Evolutionary conservation across 2,113 vertebrate genomes (phyloP), one percentile per base, ranked within the genome.

Genomic region (Nettapus auritus): DNA sequence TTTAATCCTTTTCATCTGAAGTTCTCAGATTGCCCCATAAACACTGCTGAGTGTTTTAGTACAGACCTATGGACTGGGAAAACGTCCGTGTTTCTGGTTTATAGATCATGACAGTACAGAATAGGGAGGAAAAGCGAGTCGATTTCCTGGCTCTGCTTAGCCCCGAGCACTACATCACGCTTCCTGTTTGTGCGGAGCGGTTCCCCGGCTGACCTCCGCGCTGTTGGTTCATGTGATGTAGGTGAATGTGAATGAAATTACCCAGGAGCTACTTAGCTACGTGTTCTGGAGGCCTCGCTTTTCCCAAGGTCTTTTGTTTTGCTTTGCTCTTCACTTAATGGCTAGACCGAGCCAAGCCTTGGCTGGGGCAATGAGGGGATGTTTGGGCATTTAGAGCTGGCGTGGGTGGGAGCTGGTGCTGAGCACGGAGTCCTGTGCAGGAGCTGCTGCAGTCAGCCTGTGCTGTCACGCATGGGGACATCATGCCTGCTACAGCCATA

Each of bases 381-480:
- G 34, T 29, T 52, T 25, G 23, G 50, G 50, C 50, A 52, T 48
- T 48, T 21, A 21, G 10, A 12, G 48, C 48, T 23, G 48, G 22
- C 6, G 48, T 22, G 11, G 48, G 21, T 12, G 50, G 50, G 50
- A 23, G 50, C 50, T 52, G 50, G 50, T 13, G 38, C 23, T 16
- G 52, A 22, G 66, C 6, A 2, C 3, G 5, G 42, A 5, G 34
- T 2, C 60, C 53, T 4, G 2, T 44, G 44, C 9, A 5, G 46
- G 22, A 12, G 23, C 38, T 59, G 34, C 66, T 79, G 40, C 44
- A 23, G 29, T 21, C 60, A 13, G 73, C 44, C 53, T 22, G 2
- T 1, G 2, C 13, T 34, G n/a, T 25, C 53, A 13, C 3, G 0
- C 18, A 2, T 5, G 11, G 56, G 46, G 38, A 13, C 13, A 28